Evolutionary conservation across 2,113 vertebrate species (phyloP).

Genomic region (Hyperopisus bebe): DNA sequence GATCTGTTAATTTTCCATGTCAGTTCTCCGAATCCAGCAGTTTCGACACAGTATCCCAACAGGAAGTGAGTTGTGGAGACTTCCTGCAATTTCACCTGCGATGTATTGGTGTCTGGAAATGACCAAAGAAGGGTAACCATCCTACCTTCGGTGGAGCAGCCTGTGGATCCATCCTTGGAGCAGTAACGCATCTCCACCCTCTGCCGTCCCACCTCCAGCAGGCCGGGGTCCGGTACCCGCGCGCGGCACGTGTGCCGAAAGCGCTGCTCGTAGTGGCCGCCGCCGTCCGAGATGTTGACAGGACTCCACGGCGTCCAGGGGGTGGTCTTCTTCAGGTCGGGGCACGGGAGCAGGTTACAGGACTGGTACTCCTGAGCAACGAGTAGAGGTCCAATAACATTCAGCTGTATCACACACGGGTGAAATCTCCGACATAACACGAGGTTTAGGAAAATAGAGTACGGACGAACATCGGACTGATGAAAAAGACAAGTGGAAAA

Average conservation of each 20-base stretch:
- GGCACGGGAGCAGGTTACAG: constrained; percentile 82
- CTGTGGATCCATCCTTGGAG: constrained; percentile 86
- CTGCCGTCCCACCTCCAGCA: constrained; percentile 89
- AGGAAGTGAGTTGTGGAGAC: background rate
- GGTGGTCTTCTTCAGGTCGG: constrained; percentile 95
- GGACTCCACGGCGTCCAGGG: constrained; percentile 96
- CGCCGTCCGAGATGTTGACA: constrained; percentile 92
- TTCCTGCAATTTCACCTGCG: background rate
- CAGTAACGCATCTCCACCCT: constrained; percentile 97
- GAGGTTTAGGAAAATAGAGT: background rate
- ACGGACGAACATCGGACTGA: background rate
- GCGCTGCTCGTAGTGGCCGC: constrained; percentile 89
- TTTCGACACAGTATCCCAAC: background rate
- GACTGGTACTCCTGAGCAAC: constrained; percentile 81
- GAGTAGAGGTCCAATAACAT: background rate
- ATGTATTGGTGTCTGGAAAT: background rate
- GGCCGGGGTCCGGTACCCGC: constrained; percentile 72
- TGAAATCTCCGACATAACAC: background rate
- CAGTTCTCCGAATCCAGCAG: background rate
- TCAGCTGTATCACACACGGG: background rate
- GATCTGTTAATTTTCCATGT: background rate
- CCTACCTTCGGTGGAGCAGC: constrained; percentile 91
- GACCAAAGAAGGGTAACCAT: background rate
- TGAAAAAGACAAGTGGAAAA: background rate
- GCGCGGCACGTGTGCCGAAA: constrained; percentile 96